Base-by-base conservation (phyloP, 2,113 vertebrate species). In the Morone saxatilis region DNA sequence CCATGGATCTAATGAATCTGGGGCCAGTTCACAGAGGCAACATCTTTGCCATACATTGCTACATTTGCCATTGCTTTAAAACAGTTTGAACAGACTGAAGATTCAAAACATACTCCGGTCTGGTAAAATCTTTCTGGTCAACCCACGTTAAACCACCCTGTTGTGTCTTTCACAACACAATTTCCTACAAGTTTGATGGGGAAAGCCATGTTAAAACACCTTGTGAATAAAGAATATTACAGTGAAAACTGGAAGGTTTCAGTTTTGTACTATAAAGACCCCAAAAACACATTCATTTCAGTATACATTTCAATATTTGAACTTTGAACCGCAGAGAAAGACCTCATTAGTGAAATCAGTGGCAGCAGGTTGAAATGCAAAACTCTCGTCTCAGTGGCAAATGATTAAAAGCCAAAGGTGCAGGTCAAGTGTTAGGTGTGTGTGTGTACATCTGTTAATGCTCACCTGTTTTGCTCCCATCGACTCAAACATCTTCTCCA, bases 401-500 rank as follows among this genome's bases (percentile, higher is more conserved):
- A 31, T 38, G 38, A 53, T 45, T 45, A 62, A 54, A 60, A 75
- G 31, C 40, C 31, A 56, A 9, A 13, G 45, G 0, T 41, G n/a
- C 7, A 54, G 53, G 71, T 19, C 38, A 17, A 38, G 65, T 25
- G 62, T 38, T 14, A 20, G 5, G 40, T 75, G 48, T 51, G 50
- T 19, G 20, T 54, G 20, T 53, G 17, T 9, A 11, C 11, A 17
- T 67, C 31, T 57, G 41, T 40, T 59, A 14, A 8, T 11, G 1
- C 90, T 91, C 25, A 99, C 98, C 96, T 98, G 97, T 80, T 97
- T 98, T n/a, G 97, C 98, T 75, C 98, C 98, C 98, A 99, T 99
- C 4, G 97, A 97, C 92, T 99, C 98, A 72, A 99, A 99, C 98
- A 99, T 99, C 95, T 98, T 99, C 95, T 99, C 98, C 86, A 99